Percentiles rank a stretch among this genome's conserved stretches.
These are phyloP conservation scores for Ascaphus truei DNA, from an alignment of 2,113 vertebrate species.

Conservation along the genomic window DNA sequence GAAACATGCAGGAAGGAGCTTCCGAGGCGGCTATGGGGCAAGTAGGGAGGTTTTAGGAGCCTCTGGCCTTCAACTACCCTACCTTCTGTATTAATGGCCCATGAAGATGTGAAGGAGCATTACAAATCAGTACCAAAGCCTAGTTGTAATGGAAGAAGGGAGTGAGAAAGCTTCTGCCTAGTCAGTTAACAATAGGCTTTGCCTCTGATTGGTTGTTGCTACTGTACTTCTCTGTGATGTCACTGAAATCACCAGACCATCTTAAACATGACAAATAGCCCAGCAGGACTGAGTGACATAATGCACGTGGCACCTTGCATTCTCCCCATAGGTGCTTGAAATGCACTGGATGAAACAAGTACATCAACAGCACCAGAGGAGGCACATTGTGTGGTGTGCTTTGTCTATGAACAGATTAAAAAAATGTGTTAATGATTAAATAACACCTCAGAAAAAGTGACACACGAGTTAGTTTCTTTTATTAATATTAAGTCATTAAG, in stretches of 20 bases:
- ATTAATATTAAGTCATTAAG: too few relatives aligned
- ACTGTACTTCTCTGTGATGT: conserved; percentile 20
- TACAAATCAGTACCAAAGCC: too few relatives aligned
- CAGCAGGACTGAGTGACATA: not conserved
- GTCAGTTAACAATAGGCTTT: not conserved
- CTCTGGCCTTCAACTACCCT: too few relatives aligned
- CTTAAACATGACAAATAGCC: not conserved
- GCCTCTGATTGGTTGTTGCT: conserved; percentile 26
- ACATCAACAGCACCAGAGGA: not conserved
- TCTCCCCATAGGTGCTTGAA: not conserved
- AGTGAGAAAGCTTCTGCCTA: not conserved
- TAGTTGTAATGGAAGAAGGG: too few relatives aligned
- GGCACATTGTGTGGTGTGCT: not conserved
- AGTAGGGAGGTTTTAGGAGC: too few relatives aligned
- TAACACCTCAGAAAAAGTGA: too few relatives aligned
- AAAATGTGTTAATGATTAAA: too few relatives aligned
- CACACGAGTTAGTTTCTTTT: too few relatives aligned
- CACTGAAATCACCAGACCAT: not conserved
- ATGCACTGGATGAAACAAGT: not conserved
- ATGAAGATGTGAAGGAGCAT: too few relatives aligned
- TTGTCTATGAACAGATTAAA: not conserved
- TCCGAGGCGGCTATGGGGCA: too few relatives aligned
- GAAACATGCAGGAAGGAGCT: too few relatives aligned
- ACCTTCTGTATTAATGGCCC: too few relatives aligned
- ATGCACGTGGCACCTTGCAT: not conserved